These are phyloP conservation scores for Poliocrania exsul DNA, from an alignment of 2,797 vertebrate genomes.

Conservation along the genomic window DNA sequence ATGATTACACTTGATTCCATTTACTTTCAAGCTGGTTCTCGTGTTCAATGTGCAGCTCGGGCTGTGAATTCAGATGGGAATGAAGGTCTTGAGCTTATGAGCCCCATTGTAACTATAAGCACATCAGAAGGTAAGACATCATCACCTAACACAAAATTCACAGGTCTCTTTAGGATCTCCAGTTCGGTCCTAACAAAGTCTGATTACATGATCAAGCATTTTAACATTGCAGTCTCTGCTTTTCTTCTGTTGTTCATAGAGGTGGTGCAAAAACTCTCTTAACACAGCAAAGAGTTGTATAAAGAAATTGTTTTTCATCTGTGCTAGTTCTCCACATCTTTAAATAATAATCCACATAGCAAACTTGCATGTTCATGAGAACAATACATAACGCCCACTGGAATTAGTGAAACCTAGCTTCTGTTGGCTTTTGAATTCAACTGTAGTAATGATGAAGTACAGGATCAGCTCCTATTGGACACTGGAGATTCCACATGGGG, in stretches of 20 bases:
- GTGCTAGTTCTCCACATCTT: background rate
- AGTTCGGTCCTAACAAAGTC: background rate
- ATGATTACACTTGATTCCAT: constrained; percentile 91
- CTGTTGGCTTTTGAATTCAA: background rate
- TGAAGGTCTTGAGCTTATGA: constrained; percentile 91
- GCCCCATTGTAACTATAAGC: constrained; percentile 83
- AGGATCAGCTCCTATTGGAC: background rate
- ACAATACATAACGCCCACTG: background rate
- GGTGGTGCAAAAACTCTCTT: background rate
- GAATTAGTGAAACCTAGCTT: background rate
- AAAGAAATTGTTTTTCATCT: background rate
- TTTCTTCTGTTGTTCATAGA: background rate
- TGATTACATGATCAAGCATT: background rate
- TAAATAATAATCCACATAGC: background rate
- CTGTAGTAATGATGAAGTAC: background rate
- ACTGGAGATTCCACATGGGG: background rate
- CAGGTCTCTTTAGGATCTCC: background rate
- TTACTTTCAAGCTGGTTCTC: constrained; percentile 92
- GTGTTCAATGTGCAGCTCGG: constrained; percentile 90
- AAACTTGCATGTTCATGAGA: background rate
- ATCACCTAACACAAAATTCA: background rate
- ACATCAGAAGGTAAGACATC: constrained; percentile 83
- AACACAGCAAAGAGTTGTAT: background rate
- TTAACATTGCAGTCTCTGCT: background rate
- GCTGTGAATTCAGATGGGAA: constrained; percentile 88